Evolutionary conservation across 2,113 vertebrate species (phyloP).

Genomic region (Cyanoramphus novaezelandiae): DNA sequence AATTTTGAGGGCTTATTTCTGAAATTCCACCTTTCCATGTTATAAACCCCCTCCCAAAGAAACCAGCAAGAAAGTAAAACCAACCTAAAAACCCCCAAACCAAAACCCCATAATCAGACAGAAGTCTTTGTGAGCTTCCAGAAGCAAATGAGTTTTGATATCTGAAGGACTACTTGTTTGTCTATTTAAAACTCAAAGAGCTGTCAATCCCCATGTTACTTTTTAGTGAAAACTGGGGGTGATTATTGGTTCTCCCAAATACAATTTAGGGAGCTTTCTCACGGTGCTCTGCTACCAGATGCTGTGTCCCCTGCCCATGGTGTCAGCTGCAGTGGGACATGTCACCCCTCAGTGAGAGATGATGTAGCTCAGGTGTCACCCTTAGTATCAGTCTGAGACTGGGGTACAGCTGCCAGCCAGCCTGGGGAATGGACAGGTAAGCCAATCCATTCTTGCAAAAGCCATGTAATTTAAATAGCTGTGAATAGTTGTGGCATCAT

Average conservation of each 20-base stretch:
- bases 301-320: accelerated
- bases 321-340: not conserved
- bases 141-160: not conserved
- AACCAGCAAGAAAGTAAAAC: not conserved
- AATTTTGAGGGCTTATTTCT: not conserved
- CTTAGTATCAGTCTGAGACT: not conserved
- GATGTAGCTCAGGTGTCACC: not conserved
- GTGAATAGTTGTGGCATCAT: accelerated
- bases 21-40: not conserved
- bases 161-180: too few relatives aligned
- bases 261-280: accelerated
- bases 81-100: not conserved
- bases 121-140: not conserved
- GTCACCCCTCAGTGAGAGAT: not conserved
- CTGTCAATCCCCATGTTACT: accelerated
- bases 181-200: not conserved
- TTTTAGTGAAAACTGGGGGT: not conserved
- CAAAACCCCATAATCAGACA: accelerated
- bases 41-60: not conserved
- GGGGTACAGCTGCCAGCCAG: not conserved
- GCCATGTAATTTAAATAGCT: not conserved
- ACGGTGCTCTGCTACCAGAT: accelerated
- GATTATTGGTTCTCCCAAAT: not conserved
- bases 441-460: too few relatives aligned
- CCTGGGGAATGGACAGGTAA: too few relatives aligned